Base-by-base conservation (phyloP, 1,140 invertebrate genomes). In the Thaumetopoea pityocampa region DNA sequence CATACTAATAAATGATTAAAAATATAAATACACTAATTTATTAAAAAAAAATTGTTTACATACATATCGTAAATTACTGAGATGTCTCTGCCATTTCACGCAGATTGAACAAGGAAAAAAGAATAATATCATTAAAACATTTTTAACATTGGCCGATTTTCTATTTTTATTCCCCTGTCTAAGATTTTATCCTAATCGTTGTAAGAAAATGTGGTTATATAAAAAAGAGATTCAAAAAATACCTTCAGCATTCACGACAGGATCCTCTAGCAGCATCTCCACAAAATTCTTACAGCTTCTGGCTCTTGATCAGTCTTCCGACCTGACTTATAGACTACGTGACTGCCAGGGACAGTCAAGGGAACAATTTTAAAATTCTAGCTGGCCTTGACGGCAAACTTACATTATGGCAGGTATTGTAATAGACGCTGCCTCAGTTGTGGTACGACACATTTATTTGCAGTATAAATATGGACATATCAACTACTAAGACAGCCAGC, bases 291-390 rank as follows among this genome's bases (percentile, higher is more conserved):
- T 82, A 82, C 62, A 52, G 67, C 78, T 70, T 78, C 80, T 42
- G 64, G 74, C 26, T 76, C 71, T 78, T 84, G 79, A 70, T 80
- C 80, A 81, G 74, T 85, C 83, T 85, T 85, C 78, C 61, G 82
- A 85, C 83, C 85, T 86, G 81, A 86, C 83, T 85, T 85, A 85
- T 82, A 80, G 58, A 81, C 80, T 85, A 83, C 66, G 69, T 78
- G 80, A 86, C 78, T 80, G 82, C 78, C 77, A 64, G 70, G 70
- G 73, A 84, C 83, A 82, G 82, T 85, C 77, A 85, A 85, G 71
- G 66, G 76, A 81, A 80, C 69, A 81, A 74, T 74, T 84, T 84
- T 72, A 81, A 82, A 84, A 79, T 73, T 65, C 80, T 82, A 81
- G 76, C 73, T 63, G 50, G 69, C 74, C 66, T 52, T 63, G 43